Conservation (phyloP, 2,888 invertebrate genomes). For the Adineta ricciae region DNA sequence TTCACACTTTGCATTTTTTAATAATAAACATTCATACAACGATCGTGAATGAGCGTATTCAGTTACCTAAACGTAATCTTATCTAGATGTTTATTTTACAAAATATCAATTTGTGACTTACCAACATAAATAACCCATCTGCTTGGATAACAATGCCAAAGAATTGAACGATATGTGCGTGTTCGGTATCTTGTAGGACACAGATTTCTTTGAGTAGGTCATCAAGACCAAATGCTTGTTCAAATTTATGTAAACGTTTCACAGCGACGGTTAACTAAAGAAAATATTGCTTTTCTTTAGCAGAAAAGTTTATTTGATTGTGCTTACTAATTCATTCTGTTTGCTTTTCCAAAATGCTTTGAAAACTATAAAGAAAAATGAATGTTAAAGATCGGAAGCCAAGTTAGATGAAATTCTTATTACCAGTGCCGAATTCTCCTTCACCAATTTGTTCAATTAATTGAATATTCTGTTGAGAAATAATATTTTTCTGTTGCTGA, state of each 20-base stretch:
- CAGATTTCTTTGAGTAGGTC: not conserved
- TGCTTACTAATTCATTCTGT: conserved; percentile 14
- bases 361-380: not conserved
- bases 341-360: conserved; percentile 9
- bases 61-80: not conserved
- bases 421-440: conserved; percentile 10
- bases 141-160: conserved; percentile 2
- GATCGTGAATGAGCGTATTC: conserved; percentile 18
- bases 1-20: not conserved
- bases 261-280: conserved; percentile 12
- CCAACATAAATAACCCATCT: not conserved
- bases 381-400: no score
- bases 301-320: no score
- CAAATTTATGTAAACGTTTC: not conserved
- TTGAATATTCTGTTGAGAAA: conserved; percentile 3
- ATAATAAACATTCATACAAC: conserved; percentile 15
- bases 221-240: not conserved
- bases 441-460: conserved; percentile 20
- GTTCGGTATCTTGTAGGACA: conserved; percentile 19
- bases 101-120: not conserved
- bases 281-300: not conserved
- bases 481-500: conserved; percentile 3
- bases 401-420: not conserved
- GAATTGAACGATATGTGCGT: not conserved
- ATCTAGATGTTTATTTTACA: not conserved